Base-by-base conservation (phyloP, 2,888 invertebrate genomes). In the Drosophila cracens region DNA sequence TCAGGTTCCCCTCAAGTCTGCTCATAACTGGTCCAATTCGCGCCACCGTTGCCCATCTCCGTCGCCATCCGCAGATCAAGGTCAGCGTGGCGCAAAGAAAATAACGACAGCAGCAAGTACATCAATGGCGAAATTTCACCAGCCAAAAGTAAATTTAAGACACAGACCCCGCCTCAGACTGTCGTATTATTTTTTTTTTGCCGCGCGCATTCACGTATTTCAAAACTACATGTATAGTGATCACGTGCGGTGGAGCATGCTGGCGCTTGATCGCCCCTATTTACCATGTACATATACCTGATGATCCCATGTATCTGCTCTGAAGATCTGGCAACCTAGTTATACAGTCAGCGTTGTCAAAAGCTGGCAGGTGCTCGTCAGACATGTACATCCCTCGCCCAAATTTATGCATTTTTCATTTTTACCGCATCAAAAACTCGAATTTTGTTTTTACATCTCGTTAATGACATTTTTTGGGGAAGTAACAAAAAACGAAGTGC, bases 51-150 rank as follows among this genome's bases (percentile, higher is more conserved):
- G 53, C 46, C 51, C 67, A 70, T 68, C 70, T 53, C 38, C 65
- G 67, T 63, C 70, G 40, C 62, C 71, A 61, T 61, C 60, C 48
- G 27, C 84, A 82, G 74, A 85, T 85, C 84, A 85, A 85, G 84
- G 84, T 85, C 84, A 85, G 65, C 36, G 38, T 33, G 66, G 62
- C 64, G 66, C 54, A 67, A 74, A 66, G 74, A 74, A 72, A 71
- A 71, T 64, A 59, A 56, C 54, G 51, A 36, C 73, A 69, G 11
- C 58, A 21, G 10, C 62, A 58, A 58, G 59, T 65, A 75, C 63
- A 43, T 70, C 70, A 71, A 75, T 64, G 69, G 72, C 72, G 67
- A 84, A 84, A 84, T 84, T 84, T 84, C 87, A 82, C 85, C 84
- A 84, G 83, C 40, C 73, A 54, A 73, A 74, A 75, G 74, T 69